These are phyloP conservation scores for Leptinotarsa peninsularis DNA, from an alignment of 2,888 invertebrate genomes.

Conservation along the genomic window DNA sequence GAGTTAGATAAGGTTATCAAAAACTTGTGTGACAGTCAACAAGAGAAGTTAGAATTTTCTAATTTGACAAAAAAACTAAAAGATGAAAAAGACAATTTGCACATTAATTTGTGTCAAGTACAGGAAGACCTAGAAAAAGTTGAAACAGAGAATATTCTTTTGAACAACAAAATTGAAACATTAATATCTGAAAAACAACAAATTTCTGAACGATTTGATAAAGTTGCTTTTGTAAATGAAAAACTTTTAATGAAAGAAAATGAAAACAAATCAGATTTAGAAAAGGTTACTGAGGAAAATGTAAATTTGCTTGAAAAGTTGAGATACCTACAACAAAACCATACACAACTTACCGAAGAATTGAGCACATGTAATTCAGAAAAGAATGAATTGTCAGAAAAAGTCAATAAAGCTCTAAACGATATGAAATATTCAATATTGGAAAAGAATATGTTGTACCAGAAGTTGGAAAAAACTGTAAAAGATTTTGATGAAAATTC, in stretches of 20 bases:
- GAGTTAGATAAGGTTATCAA: conserved; percentile 1
- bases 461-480: conserved; percentile 32
- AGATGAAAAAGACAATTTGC: not conserved
- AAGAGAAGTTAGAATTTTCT: conserved; percentile 18
- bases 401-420: conserved; percentile 4
- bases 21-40: conserved; percentile 1
- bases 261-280: conserved; percentile 4
- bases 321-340: not conserved
- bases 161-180: conserved; percentile 12
- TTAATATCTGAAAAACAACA: not conserved
- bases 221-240: conserved; percentile 28
- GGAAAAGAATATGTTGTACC: conserved; percentile 27
- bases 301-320: not conserved
- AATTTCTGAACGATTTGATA: conserved; percentile 9
- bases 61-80: not conserved
- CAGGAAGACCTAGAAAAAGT: conserved; percentile 23
- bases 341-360: not conserved
- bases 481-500: conserved; percentile 32
- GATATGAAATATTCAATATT: not conserved
- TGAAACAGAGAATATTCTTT: not conserved
- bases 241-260: not conserved
- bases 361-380: not conserved
- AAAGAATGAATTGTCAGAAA: conserved; percentile 15
- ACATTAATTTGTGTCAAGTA: not conserved
- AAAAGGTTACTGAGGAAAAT: not conserved